Conservation (phyloP, 2,797 vertebrate genomes). For the Fistularia commersonii region DNA sequence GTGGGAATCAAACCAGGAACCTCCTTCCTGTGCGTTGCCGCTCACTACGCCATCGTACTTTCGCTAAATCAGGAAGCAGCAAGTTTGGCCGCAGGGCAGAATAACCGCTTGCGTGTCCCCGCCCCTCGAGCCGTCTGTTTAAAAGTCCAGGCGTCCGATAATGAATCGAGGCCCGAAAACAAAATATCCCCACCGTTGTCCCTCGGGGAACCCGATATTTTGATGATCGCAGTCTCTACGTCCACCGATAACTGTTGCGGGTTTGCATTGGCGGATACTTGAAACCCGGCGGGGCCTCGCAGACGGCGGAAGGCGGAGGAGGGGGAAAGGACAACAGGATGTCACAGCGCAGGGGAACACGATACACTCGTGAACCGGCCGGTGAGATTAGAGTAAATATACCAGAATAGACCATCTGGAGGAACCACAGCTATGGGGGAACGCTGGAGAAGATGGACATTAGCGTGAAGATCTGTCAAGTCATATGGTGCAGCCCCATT, state of each 20-base stretch:
- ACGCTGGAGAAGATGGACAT: no score
- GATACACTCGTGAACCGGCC: conserved; percentile 24
- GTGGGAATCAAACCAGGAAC: no score
- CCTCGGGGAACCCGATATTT: conserved; percentile 39
- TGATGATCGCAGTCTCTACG: conserved; percentile 34
- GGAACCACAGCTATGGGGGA: no score
- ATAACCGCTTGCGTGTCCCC: no score
- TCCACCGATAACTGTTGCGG: conserved; percentile 41
- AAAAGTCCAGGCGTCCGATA: conserved; percentile 24
- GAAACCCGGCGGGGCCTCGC: conserved; percentile 42
- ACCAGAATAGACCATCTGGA: background rate
- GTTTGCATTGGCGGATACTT: conserved; percentile 42
- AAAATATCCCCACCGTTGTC: conserved; percentile 36
- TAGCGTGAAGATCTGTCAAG: no score
- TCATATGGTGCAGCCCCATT: no score
- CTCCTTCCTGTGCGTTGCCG: no score
- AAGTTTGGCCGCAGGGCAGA: no score
- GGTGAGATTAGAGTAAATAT: conserved; percentile 24
- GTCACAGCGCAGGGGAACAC: conserved; percentile 3
- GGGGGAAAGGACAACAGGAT: conserved; percentile 32
- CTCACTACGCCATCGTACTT: no score
- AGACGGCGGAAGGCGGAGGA: conserved; percentile 21
- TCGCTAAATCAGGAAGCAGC: no score
- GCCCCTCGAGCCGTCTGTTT: no score
- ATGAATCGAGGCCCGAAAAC: conserved; percentile 29